A percentile compares a stretch with the other conserved stretches of the same genome.
phyloP scores from a whole-genome alignment of 2,797 vertebrate species.

The Sebastes reedi region DNA sequence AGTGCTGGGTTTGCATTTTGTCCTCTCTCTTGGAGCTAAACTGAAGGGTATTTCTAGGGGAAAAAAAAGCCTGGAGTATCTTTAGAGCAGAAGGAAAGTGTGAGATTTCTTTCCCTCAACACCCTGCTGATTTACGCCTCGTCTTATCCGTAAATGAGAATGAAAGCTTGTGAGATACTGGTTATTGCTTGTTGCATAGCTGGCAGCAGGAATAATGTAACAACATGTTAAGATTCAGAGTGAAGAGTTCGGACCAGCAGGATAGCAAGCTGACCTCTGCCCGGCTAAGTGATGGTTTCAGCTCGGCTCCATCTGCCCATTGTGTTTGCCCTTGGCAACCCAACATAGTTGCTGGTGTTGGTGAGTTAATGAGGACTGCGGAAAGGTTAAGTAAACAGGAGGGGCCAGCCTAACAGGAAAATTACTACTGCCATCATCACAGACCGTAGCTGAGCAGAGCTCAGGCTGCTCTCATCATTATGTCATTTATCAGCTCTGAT shows the following conservation, averaged over 20 bases:
- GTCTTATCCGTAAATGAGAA: slow-evolving; percentile 47
- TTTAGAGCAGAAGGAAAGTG: slow-evolving; percentile 41
- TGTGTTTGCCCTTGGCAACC: slow-evolving; percentile 83
- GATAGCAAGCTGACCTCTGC: slow-evolving; percentile 69
- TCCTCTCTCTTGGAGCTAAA: slow-evolving; percentile 59
- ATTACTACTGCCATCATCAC: slow-evolving; percentile 76
- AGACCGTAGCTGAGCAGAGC: slow-evolving; percentile 57
- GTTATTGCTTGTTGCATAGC: slow-evolving; percentile 47
- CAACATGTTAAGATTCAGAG: slow-evolving; percentile 69
- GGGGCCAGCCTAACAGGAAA: slow-evolving; percentile 79
- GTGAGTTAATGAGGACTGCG: slow-evolving; percentile 83
- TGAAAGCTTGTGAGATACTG: slow-evolving; percentile 40
- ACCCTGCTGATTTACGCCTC: slow-evolving; percentile 49
- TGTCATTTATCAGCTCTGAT: slow-evolving; percentile 79
- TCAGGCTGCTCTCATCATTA: slow-evolving; percentile 71
- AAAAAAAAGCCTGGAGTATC: slow-evolving; percentile 24
- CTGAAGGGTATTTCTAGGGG: slow-evolving; percentile 54
- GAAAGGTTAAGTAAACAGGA: slow-evolving; percentile 88
- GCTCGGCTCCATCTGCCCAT: slow-evolving; percentile 80
- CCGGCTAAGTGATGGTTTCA: slow-evolving; percentile 77
- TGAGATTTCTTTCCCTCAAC: slow-evolving; percentile 39
- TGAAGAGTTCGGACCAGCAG: slow-evolving; percentile 58
- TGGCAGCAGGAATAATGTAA: slow-evolving; percentile 69
- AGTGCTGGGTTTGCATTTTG: slow-evolving; percentile 77
- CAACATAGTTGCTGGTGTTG: slow-evolving; percentile 71